These are phyloP conservation scores for Nasonia oneida DNA, from an alignment of 2,888 invertebrate species.

Conservation along the genomic window DNA sequence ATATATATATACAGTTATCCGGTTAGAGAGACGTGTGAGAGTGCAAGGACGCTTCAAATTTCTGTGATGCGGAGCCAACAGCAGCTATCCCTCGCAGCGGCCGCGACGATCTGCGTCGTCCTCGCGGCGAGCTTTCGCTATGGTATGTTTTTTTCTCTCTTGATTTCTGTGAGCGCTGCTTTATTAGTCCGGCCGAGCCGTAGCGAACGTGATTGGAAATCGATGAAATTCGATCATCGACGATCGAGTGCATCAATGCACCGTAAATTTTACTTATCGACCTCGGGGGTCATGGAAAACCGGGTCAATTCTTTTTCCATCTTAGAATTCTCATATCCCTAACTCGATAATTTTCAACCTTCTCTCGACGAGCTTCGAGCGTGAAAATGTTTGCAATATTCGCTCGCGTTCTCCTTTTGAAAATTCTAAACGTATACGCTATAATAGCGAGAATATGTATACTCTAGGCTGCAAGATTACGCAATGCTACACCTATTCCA, in stretches of 20 bases:
- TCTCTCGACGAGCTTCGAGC: too few relatives aligned
- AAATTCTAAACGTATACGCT: neutral
- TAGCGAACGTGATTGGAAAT: neutral
- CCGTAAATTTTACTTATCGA: too few relatives aligned
- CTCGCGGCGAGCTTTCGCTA: slow-evolving; percentile 68
- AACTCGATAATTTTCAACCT: too few relatives aligned
- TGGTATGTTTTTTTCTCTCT: slow-evolving; percentile 67
- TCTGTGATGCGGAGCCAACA: slow-evolving; percentile 24
- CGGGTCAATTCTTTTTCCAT: too few relatives aligned
- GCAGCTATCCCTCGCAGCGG: slow-evolving; percentile 55
- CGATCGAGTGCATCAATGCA: too few relatives aligned
- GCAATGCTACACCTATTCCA: neutral
- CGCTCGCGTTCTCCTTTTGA: neutral
- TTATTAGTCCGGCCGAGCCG: neutral
- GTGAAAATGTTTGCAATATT: too few relatives aligned
- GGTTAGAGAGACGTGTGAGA: slow-evolving; percentile 49
- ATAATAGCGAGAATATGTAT: neutral
- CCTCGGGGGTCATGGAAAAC: too few relatives aligned
- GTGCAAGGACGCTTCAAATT: neutral
- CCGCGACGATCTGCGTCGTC: slow-evolving; percentile 68
- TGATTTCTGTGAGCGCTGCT: neutral
- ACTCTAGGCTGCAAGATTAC: neutral
- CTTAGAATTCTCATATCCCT: too few relatives aligned
- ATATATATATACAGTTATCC: neutral
- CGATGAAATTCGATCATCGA: too few relatives aligned